phyloP scores from a whole-genome alignment of 2,888 invertebrate genomes.

The Amitus sp. region DNA sequence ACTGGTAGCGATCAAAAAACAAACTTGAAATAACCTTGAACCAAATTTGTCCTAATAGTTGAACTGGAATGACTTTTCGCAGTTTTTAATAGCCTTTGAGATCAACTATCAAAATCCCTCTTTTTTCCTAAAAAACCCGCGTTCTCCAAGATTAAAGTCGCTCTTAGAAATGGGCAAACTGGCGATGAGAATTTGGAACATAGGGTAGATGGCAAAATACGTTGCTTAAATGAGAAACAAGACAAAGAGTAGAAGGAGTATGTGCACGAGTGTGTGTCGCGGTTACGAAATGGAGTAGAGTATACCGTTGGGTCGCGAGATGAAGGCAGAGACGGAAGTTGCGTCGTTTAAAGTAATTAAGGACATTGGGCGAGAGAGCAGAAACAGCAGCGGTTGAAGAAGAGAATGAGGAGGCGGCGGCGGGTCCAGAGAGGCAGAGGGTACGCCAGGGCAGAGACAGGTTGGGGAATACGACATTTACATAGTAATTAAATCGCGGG shows the following conservation, averaged over 20 bases:
- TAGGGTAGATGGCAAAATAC: conserved; percentile 23
- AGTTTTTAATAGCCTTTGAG: no score
- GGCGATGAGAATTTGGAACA: no score
- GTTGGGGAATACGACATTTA: conserved; percentile 66
- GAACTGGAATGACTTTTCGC: no score
- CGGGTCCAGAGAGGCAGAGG: conserved; percentile 7
- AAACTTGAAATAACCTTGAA: no score
- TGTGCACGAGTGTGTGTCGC: conserved; percentile 18
- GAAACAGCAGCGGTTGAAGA: conserved; percentile 45
- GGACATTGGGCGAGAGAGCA: conserved; percentile 66
- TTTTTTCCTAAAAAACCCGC: no score
- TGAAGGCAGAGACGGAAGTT: conserved; percentile 55
- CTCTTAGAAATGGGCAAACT: no score
- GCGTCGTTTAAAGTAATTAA: conserved; percentile 66
- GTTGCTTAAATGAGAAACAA: background rate
- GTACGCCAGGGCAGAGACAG: conserved; percentile 45
- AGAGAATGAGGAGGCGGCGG: no score
- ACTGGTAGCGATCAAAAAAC: no score
- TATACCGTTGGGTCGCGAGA: background rate
- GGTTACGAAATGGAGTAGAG: conserved; percentile 20
- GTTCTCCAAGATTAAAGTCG: no score
- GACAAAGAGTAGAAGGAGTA: conserved; percentile 17
- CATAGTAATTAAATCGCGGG: conserved; percentile 65
- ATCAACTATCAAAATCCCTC: no score
- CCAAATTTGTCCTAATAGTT: no score